phyloP scores from a whole-genome alignment of 2,888 invertebrate species.

The Chesias legatella region DNA sequence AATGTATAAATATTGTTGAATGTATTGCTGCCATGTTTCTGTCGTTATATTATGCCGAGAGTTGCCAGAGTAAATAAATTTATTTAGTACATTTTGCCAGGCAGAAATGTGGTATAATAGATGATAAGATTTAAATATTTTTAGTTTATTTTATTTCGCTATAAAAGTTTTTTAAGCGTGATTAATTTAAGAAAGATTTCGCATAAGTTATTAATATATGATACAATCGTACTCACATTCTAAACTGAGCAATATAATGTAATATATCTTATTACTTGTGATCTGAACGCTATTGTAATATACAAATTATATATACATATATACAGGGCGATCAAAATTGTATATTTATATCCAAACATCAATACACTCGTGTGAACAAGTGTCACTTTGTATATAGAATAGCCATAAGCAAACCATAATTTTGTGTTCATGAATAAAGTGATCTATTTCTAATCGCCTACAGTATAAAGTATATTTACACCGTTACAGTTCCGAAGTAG shows the following conservation, averaged over 20 bases:
- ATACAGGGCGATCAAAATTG: slow-evolving; percentile 56
- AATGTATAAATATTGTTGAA: slow-evolving; percentile 37
- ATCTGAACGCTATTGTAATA: slow-evolving; percentile 46
- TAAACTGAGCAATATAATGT: slow-evolving; percentile 55
- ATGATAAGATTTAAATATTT: slow-evolving; percentile 44
- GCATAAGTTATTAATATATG: slow-evolving; percentile 24
- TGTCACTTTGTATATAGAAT: slow-evolving; percentile 47
- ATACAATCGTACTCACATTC: slow-evolving; percentile 30
- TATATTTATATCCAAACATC: slow-evolving; percentile 45
- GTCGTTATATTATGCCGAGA: slow-evolving; percentile 45
- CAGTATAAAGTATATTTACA: slow-evolving; percentile 46
- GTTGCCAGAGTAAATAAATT: slow-evolving; percentile 46
- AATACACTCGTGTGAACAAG: slow-evolving; percentile 32
- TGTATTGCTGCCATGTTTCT: slow-evolving; percentile 50
- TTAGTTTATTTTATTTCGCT: slow-evolving; percentile 49
- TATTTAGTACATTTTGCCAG: slow-evolving; percentile 28
- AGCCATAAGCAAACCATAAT: slow-evolving; percentile 55
- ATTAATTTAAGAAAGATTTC: slow-evolving; percentile 36
- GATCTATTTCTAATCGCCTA: slow-evolving; percentile 44
- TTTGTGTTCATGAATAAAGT: slow-evolving; percentile 59
- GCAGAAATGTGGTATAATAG: slow-evolving; percentile 45
- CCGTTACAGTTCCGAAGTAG: slow-evolving; percentile 28
- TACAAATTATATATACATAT: slow-evolving; percentile 49
- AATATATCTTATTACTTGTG: slow-evolving; percentile 43
- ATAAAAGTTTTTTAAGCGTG: slow-evolving; percentile 34